Percentiles rank a stretch among this genome's conserved stretches.
phyloP scores from a whole-genome alignment of 2,113 vertebrate species.

The Epinephelus moara region DNA sequence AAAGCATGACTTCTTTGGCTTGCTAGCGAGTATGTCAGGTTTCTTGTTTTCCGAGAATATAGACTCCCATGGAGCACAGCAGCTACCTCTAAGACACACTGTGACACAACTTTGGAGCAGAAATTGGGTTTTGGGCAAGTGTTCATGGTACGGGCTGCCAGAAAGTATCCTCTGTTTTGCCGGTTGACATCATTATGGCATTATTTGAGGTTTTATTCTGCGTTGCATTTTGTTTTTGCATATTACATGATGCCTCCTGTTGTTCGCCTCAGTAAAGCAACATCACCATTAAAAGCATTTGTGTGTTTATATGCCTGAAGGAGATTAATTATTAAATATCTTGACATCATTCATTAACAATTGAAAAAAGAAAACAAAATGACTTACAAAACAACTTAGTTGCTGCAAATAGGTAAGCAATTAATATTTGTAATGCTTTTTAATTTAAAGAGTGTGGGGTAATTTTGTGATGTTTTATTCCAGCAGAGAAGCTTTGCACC shows the following conservation, averaged over 20 bases:
- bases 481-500: neutral
- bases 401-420: constrained; percentile 40
- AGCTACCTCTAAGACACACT: constrained; percentile 54
- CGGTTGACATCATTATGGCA: constrained; percentile 47
- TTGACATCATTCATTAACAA: constrained; percentile 74
- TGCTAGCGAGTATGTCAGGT: constrained; percentile 31
- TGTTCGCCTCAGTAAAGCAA: constrained; percentile 57
- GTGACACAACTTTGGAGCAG: constrained; percentile 60
- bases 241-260: constrained; percentile 73
- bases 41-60: constrained; percentile 54
- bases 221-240: constrained; percentile 59
- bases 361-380: constrained; percentile 61
- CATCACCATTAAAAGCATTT: constrained; percentile 81
- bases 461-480: neutral
- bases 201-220: constrained; percentile 50
- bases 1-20: constrained; percentile 41
- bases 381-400: constrained; percentile 39
- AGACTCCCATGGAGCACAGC: constrained; percentile 62
- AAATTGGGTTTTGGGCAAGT: constrained; percentile 65
- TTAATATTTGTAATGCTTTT: constrained; percentile 38
- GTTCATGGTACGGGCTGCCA: constrained; percentile 54
- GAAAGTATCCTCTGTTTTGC: constrained; percentile 44
- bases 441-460: neutral
- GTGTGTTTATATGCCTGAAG: constrained; percentile 75
- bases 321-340: constrained; percentile 71